A percentile compares a stretch with the other conserved stretches of the same genome.
Conservation (phyloP, 1,140 invertebrate species). For the Drosophila pandora region DNA sequence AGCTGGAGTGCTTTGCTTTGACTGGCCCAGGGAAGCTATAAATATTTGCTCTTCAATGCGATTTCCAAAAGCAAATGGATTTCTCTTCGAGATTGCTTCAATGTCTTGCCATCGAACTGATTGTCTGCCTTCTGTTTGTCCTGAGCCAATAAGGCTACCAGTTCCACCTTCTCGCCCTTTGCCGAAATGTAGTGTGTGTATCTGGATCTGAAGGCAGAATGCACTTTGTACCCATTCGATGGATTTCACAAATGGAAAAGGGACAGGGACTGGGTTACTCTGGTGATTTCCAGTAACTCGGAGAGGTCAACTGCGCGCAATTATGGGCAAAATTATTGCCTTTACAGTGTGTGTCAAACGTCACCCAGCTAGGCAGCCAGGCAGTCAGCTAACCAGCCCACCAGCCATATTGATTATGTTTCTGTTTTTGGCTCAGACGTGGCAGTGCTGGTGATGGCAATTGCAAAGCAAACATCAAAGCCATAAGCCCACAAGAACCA, state of each 20-base stretch:
- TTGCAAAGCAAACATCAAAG: constrained; percentile 55
- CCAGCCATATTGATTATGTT: constrained; percentile 35
- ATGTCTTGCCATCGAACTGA: constrained; percentile 36
- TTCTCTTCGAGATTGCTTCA: constrained; percentile 27
- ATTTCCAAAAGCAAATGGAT: constrained; percentile 33
- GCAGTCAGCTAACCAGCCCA: no score
- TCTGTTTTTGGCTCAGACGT: constrained; percentile 15
- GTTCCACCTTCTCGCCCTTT: background rate
- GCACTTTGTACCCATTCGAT: constrained; percentile 32
- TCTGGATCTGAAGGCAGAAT: constrained; percentile 32
- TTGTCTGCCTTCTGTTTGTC: constrained; percentile 27
- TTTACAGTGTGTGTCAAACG: constrained; percentile 12
- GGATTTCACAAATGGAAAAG: background rate
- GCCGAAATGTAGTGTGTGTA: constrained; percentile 3
- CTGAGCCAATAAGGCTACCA: constrained; percentile 31
- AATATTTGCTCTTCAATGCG: constrained; percentile 47
- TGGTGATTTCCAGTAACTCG: background rate
- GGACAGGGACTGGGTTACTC: background rate
- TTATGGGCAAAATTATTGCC: constrained; percentile 51
- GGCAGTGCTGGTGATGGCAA: constrained; percentile 18
- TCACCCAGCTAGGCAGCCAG: background rate
- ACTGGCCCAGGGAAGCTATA: constrained; percentile 10
- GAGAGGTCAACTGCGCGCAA: constrained; percentile 45
- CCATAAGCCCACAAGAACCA: constrained; percentile 40
- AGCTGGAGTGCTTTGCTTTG: background rate